Percentiles rank a stretch among this genome's conserved stretches.
Conservation (phyloP, 1,140 invertebrate genomes). For the Plectus sambesii region DNA sequence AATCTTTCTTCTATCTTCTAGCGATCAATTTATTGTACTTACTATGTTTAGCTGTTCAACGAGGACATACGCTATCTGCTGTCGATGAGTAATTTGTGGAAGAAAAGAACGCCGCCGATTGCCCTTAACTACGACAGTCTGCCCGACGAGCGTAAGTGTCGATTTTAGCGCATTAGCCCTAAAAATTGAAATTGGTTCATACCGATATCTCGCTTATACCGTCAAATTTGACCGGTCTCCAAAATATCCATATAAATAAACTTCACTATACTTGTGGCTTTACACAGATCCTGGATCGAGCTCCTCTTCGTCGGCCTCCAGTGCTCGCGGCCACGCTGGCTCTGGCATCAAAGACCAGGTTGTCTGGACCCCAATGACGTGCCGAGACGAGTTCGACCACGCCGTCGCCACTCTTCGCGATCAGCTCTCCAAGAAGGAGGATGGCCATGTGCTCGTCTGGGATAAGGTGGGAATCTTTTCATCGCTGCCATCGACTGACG, state of each 20-base stretch:
- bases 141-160: conserved; percentile 18
- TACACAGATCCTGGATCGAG: conserved; percentile 50
- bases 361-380: conserved; percentile 67
- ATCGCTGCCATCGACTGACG: no score
- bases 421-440: conserved; percentile 42
- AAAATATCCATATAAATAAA: no score
- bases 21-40: background rate
- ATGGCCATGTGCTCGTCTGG: conserved; percentile 70
- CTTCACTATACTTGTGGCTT: background rate
- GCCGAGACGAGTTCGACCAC: conserved; percentile 61
- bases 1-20: conserved; percentile 8
- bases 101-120: conserved; percentile 66
- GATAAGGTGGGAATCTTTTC: conserved; percentile 64
- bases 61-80: conserved; percentile 91
- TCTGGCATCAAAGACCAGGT: conserved; percentile 60
- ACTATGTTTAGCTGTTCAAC: conserved; percentile 65
- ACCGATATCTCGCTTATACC: no score
- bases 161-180: conserved; percentile 1
- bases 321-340: conserved; percentile 47
- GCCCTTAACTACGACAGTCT: conserved; percentile 56
- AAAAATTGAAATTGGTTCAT: no score
- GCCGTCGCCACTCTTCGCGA: conserved; percentile 60
- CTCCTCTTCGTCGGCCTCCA: conserved; percentile 44
- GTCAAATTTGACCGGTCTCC: no score
- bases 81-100: conserved; percentile 87